These are phyloP conservation scores for Plagodis pulveraria DNA, from an alignment of 2,888 invertebrate species.

Conservation along the genomic window DNA sequence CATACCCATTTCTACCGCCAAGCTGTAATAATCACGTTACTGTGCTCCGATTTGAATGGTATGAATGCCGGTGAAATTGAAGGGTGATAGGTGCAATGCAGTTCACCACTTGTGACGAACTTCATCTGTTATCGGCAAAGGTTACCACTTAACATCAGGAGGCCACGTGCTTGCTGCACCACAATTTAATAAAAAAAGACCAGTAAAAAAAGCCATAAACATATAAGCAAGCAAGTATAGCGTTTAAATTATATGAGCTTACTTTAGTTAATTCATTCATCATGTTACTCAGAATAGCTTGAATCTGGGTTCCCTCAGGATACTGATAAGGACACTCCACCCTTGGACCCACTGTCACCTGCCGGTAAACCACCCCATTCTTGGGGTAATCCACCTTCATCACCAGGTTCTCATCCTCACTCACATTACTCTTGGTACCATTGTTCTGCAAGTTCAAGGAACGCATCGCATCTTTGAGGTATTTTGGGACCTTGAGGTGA, in stretches of 20 bases:
- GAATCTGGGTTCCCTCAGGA: conserved; percentile 48
- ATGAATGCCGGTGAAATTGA: no score
- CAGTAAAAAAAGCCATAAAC: no score
- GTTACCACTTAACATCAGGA: no score
- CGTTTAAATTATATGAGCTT: background rate
- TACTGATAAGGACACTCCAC: conserved; percentile 52
- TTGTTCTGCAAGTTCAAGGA: background rate
- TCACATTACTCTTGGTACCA: background rate
- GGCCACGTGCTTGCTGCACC: no score
- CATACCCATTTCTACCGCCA: no score
- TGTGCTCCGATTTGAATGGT: no score
- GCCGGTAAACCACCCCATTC: background rate
- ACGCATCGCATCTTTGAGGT: background rate
- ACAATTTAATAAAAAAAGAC: no score
- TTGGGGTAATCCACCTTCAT: background rate
- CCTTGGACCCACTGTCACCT: conserved; percentile 31
- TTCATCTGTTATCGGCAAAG: no score
- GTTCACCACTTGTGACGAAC: no score
- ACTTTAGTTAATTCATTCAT: conserved; percentile 61
- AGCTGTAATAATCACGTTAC: no score
- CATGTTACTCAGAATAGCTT: conserved; percentile 57
- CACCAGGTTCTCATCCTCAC: background rate
- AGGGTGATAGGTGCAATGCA: no score
- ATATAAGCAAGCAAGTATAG: no score
- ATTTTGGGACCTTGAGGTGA: conserved; percentile 18